Evolutionary conservation across 2,113 vertebrate genomes (phyloP), one percentile per base, ranked within the genome.

Genomic region (Potamarius usumacintae): DNA sequence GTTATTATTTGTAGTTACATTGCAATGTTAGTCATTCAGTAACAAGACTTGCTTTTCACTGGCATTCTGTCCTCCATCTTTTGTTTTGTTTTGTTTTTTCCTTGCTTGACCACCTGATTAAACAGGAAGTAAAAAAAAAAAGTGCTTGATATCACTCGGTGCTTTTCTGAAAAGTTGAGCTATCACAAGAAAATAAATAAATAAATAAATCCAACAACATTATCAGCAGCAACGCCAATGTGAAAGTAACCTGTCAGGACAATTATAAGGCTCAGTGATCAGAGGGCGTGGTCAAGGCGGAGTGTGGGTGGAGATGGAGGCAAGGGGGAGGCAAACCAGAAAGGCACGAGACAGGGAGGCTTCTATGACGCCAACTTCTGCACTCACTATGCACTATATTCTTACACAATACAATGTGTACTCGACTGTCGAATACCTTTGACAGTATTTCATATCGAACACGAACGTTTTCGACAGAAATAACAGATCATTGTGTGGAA

Each of bases 331-430:
- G 42, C 34, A 57, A 34, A 27, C n/a, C 25, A 30, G 27, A 20
- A 58, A 81, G 20, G 30, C 57, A 20, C 20, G 77, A 80, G 77
- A 18, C 77, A 80, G 77, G 27, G 7, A 81, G 79, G 30, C 5
- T 7, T 79, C 52, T 57, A 55, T 27, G 14, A 55, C 52, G 7
- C 7, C 30, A 48, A 62, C 57, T 82, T 82, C 62, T 82, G 79
- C 79, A 82, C 79, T 82, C 57, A 82, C 79, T 82, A 62, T 82
- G 79, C 79, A 82, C 79, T 82, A 62, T 82, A 48, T 82, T 48
- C 30, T 20, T 42, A 82, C 18, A 82, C 57, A 25, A 62, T 62
- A 82, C 57, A 27, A 82, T 14, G 55, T 22, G 78, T 34, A 18
- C 30, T 20, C 30, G 27, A 7, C 52, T 77, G 74, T 57, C n/a